Conservation (phyloP, 2,888 invertebrate species). For the Epiblema foenella region DNA sequence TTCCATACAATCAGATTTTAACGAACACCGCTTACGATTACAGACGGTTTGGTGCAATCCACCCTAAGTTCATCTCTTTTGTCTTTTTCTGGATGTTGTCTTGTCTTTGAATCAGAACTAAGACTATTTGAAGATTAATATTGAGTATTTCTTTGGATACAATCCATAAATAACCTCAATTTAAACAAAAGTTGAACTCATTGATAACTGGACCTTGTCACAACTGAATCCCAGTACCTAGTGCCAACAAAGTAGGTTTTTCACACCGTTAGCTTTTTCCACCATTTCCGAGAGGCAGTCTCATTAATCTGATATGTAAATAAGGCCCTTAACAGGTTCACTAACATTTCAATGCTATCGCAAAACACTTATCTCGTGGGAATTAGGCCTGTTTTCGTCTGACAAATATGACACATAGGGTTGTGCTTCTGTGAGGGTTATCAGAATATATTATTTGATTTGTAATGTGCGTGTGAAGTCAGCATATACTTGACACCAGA, state of each 20-base stretch:
- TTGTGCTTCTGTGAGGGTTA: slow-evolving; percentile 9
- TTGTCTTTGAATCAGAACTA: no score
- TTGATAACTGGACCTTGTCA: neutral
- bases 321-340: slow-evolving; percentile 14
- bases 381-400: neutral
- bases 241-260: slow-evolving; percentile 31
- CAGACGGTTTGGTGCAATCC: no score
- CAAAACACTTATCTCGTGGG: neutral
- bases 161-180: neutral
- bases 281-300: slow-evolving; percentile 25
- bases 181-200: neutral
- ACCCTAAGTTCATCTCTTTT: no score
- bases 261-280: slow-evolving; percentile 40
- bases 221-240: neutral
- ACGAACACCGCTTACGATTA: no score
- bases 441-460: slow-evolving; percentile 40
- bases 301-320: slow-evolving; percentile 40
- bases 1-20: no score
- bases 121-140: no score
- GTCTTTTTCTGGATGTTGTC: no score
- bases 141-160: neutral
- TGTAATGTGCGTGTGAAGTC: slow-evolving; percentile 33
- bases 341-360: neutral
- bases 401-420: neutral
- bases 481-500: slow-evolving; percentile 26